Evolutionary conservation across 30 jellyfish, hydroid and myxozoan species (phyloP), one percentile per base, ranked within the genome.

Genomic region (Cassiopea andromeda): DNA sequence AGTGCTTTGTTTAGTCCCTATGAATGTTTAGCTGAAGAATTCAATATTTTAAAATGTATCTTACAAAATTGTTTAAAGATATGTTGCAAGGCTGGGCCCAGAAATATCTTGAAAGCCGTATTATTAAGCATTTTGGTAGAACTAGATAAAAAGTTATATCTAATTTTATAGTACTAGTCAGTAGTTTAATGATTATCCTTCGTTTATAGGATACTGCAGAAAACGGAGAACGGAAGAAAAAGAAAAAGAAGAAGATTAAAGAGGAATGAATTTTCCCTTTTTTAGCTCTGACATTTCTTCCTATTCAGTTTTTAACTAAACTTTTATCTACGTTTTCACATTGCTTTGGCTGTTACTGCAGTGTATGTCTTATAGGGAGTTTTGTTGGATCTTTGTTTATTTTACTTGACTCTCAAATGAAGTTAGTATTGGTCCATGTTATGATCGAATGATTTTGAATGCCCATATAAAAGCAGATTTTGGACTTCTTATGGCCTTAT

Each of bases 191-290:
- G 13, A 57, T 67, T 44, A 18, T 4, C 44, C 38, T 77, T 76
- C 2, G 60, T 75, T 75, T 77, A 48, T 54, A 85, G 93, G 83
- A 27, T 46, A 46, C 70, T 46, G 83, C 69, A 10, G 87, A 78
- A 38, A 43, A 16, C 18, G 97, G 72, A 49, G 94, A 88, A 69
- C 83, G 88, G 89, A 88, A 93, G 92, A 81, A 89, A 73, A 93
- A 93, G 54, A 93, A 88, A 97, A 93, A 93, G 75, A 93, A 93
- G 92, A 87, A 86, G 60, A 69, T 68, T 79, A 46, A 57, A 19
- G 75, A 64, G 1, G 93, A 85, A 3, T 70, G 27, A 19, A 43
- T 3, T 17, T 16, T 27, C 79, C 48, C 19, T 61, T 61, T 17
- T 13, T 8, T 17, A 27, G 14, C 2, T 4, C 19, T 2, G 73